Base-by-base conservation (phyloP, 2,888 invertebrate genomes). In the Caenorhabditis sp. region DNA sequence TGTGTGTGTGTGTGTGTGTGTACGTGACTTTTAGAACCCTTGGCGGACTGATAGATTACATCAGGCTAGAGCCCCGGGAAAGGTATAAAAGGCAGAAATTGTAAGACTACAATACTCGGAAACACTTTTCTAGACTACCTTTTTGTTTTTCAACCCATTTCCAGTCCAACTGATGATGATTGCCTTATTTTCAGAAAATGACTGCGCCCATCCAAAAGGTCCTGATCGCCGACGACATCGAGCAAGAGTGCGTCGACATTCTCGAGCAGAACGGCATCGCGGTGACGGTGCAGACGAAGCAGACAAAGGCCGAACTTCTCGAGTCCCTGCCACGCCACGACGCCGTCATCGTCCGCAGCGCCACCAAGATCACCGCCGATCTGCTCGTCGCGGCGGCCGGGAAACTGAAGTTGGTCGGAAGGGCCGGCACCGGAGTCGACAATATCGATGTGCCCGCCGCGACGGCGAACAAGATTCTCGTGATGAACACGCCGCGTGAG, bases 391-490 rank as follows among this genome's bases (percentile, higher is more conserved):
- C 83, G 8, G 61, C 81, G 0, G 79, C 75, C 24, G 84, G 84
- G n/a, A 83, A 82, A 32, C 66, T 84, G 62, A 80, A 82, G 32
- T 46, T 84, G 52, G 82, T 84, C 41, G 84, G 84, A 74, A 92
- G 98, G 46, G 98, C 98, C n/a, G 98, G 98, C 6, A 97, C 96
- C 1, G 99, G 99, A 3, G 95, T 97, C 4, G 99, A 99, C 91
- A 99, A 98, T 90, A 97, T 99, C 80, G 96, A 99, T 89, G 93
- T 95, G 46, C 71, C 75, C 6, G 93, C 94, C 6, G 97, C 98
- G 4, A 95, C 94, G 0, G 91, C 92, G 80, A 92, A 93, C 84
- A 94, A 95, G 83, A 92, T 97, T 82, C 92, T 95, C 79, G 98
- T 99, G 50, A 93, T 99, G 89, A 98, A 98, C 61, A 87, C 87